Percentiles rank a stretch among this genome's conserved stretches.
phyloP scores from a whole-genome alignment of 2,113 vertebrate species.

The Salminus brasiliensis region DNA sequence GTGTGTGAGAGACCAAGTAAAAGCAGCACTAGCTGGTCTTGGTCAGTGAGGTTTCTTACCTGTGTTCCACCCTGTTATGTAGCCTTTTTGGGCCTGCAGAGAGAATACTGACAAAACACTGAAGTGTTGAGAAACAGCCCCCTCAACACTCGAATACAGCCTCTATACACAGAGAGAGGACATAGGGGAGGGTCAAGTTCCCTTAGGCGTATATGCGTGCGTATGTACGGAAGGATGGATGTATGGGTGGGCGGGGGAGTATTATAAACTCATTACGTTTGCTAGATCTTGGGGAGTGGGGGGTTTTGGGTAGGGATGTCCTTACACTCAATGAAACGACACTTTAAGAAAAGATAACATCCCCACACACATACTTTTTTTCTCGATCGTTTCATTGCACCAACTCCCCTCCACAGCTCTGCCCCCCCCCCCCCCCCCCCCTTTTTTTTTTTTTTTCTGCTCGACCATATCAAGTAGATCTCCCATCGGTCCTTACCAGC shows the following conservation, averaged over 20 bases:
- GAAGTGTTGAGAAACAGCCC: background rate
- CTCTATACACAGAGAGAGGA: background rate
- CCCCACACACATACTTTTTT: background rate
- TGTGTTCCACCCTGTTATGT: background rate
- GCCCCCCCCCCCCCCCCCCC: too few relatives aligned
- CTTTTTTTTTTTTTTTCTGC: too few relatives aligned
- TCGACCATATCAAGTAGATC: constrained; percentile 63
- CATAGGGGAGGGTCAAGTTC: background rate
- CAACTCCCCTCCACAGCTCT: background rate
- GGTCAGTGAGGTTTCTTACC: background rate
- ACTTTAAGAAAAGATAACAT: constrained; percentile 52
- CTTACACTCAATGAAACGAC: constrained; percentile 47
- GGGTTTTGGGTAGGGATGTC: constrained; percentile 43
- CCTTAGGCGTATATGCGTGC: too few relatives aligned
- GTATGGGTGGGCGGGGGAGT: background rate
- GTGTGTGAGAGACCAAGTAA: background rate
- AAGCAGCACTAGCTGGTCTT: background rate
- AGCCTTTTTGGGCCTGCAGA: background rate
- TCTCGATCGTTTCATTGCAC: constrained; percentile 56
- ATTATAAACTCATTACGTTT: background rate
- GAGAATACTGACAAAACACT: constrained; percentile 2
- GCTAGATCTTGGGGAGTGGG: background rate
- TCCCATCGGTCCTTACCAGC: constrained; percentile 69
- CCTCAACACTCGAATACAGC: background rate
- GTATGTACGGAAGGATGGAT: background rate